Evolutionary conservation across 2,113 vertebrate species (phyloP).

Genomic region (Dasyurus viverrinus): DNA sequence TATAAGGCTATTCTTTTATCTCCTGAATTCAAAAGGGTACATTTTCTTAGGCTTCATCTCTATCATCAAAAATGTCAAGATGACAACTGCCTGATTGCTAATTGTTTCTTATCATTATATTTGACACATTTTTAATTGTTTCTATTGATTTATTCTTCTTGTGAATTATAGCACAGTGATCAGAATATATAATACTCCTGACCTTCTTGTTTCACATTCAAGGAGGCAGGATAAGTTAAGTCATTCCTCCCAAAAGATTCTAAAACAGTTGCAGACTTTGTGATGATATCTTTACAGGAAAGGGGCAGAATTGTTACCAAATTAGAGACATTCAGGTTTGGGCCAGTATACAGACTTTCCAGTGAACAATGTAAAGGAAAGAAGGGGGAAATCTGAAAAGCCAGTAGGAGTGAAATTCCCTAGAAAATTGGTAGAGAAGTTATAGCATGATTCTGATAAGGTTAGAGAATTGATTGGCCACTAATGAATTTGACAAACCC

Average conservation of each 20-base stretch:
- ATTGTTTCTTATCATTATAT: constrained; percentile 48
- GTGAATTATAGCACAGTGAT: constrained; percentile 11
- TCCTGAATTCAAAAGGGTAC: constrained; percentile 40
- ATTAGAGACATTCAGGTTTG: not conserved
- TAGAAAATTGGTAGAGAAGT: not conserved
- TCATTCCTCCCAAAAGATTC: constrained; percentile 1
- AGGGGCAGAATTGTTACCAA: constrained; percentile 32
- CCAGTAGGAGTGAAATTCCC: not conserved
- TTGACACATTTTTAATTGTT: constrained; percentile 63
- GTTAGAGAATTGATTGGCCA: not conserved
- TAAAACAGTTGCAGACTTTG: not conserved
- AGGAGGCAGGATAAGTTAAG: not conserved
- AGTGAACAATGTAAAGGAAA: constrained; percentile 39
- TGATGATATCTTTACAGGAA: constrained; percentile 28
- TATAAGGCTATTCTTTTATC: not conserved
- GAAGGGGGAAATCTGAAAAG: constrained; percentile 4
- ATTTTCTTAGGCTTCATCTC: constrained; percentile 21
- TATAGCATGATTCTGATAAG: constrained; percentile 12
- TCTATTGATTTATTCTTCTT: constrained; percentile 59
- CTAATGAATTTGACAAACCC: not conserved
- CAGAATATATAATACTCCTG: constrained; percentile 39
- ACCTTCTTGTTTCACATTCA: constrained; percentile 42
- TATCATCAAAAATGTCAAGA: constrained; percentile 54
- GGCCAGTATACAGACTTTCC: constrained; percentile 18
- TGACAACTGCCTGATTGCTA: constrained; percentile 38